Conservation (phyloP, 2,113 vertebrate species). For the Pyrgilauda ruficollis region DNA sequence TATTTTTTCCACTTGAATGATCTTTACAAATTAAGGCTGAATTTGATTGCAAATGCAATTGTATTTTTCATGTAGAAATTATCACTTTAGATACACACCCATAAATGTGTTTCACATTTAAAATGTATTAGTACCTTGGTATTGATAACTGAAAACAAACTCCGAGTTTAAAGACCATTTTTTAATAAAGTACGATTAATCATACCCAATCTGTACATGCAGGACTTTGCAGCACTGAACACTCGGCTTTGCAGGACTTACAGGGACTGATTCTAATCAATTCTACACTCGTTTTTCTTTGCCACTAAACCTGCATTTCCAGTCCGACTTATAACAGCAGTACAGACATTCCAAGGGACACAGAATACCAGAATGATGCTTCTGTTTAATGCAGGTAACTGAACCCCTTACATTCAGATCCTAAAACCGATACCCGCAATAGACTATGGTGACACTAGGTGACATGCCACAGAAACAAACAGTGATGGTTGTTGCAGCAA, state of each 20-base stretch:
- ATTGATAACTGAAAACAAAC: slow-evolving; percentile 25
- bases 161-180: slow-evolving; percentile 14
- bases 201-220: neutral
- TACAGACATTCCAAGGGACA: slow-evolving; percentile 17
- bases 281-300: neutral
- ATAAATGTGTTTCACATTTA: neutral
- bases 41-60: neutral
- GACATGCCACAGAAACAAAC: slow-evolving; percentile 39
- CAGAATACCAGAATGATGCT: slow-evolving; percentile 36
- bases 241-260: neutral
- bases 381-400: slow-evolving; percentile 49
- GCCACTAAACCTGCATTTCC: neutral
- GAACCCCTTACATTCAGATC: slow-evolving; percentile 30
- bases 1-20: neutral
- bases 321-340: neutral
- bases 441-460: neutral
- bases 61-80: neutral
- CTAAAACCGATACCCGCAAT: slow-evolving; percentile 6
- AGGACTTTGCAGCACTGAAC: neutral
- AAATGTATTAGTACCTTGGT: neutral
- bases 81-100: neutral
- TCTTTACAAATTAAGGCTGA: neutral
- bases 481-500: neutral
- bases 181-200: slow-evolving; percentile 14
- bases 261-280: neutral